Base-by-base conservation (phyloP, 2,888 invertebrate species). In the Entomobrya proxima region DNA sequence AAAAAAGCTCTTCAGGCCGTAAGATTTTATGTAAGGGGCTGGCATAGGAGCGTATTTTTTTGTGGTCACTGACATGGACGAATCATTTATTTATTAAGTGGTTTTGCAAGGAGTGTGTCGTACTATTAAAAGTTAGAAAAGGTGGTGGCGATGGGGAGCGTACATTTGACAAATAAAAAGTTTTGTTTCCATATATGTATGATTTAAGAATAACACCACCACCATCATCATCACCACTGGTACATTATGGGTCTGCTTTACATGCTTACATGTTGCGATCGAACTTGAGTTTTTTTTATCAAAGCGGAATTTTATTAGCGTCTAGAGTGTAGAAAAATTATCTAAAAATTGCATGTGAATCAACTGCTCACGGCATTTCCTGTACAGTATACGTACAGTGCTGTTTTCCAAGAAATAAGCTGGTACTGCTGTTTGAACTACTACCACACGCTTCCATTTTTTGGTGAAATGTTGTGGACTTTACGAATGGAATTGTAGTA, bases 301-400 rank as follows among this genome's bases (percentile, higher is more conserved):
- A 77, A 77, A 80, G 44, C 35, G 77, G 84, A 84, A 80, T 87
- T 85, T 85, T 87, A 85, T 87, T 80, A 85, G 81, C 81, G 80
- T 87, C 80, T 81, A 85, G 84, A 87, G 78, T 69, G 88, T 85
- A 88, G 87, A 89, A 89, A 89, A 89, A 89, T 88, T 89, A 89
- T 89, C 89, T 88, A 89, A 88, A 89, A 89, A 89, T 89, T 89
- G 88, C 89, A 89, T 89, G 89, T 86, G 85, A 89, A 88, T 88
- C 87, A 77, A 88, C 86, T 79, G 82, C 89, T 88, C 88, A 88
- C 88, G 89, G 89, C 87, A 87, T 86, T 89, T 88, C 88, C 88
- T 87, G 86, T 86, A 47, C 76, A 84, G 32, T 9, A 55, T n/a
- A 44, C 67, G 44, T 77, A 30, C 58, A 35, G 52, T 61, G 32